Conservation (phyloP, 2,797 vertebrate genomes). For the Babyrousa celebensis region DNA sequence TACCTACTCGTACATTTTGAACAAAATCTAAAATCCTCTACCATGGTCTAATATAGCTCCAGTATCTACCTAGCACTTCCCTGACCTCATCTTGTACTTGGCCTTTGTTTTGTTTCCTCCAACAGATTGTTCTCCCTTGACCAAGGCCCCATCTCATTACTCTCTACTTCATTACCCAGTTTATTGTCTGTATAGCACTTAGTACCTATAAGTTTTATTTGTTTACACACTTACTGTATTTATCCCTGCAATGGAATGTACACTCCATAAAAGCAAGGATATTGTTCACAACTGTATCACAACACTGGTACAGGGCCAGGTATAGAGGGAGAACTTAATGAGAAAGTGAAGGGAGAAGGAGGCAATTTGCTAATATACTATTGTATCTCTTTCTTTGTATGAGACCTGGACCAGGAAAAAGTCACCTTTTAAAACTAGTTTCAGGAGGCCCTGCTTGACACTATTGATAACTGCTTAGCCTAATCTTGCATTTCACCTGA, state of each 20-base stretch:
- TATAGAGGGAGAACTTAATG: not conserved
- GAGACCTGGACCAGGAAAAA: not conserved
- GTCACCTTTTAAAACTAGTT: not conserved
- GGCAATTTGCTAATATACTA: not conserved
- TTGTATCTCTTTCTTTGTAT: not conserved
- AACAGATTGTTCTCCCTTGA: conserved; percentile 10
- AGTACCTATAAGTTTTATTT: not conserved
- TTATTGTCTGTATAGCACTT: not conserved
- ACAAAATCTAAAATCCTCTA: not conserved
- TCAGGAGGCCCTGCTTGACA: conserved; percentile 15
- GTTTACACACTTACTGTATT: conserved; percentile 2
- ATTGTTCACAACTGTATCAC: not conserved
- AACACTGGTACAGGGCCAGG: not conserved
- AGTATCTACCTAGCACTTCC: not conserved
- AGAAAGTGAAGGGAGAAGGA: not conserved
- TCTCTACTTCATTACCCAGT: not conserved
- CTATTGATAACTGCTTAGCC: not conserved
- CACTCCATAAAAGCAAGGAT: not conserved
- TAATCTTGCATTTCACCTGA: conserved; percentile 10
- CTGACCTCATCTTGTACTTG: not conserved
- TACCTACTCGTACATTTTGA: conserved; percentile 36
- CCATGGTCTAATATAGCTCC: not conserved
- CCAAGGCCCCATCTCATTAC: not conserved
- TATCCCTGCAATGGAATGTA: conserved; percentile 7
- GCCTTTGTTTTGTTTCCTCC: conserved; percentile 16